phyloP scores from a whole-genome alignment of 1,140 invertebrate species.

The Aporrectodea caliginosa region DNA sequence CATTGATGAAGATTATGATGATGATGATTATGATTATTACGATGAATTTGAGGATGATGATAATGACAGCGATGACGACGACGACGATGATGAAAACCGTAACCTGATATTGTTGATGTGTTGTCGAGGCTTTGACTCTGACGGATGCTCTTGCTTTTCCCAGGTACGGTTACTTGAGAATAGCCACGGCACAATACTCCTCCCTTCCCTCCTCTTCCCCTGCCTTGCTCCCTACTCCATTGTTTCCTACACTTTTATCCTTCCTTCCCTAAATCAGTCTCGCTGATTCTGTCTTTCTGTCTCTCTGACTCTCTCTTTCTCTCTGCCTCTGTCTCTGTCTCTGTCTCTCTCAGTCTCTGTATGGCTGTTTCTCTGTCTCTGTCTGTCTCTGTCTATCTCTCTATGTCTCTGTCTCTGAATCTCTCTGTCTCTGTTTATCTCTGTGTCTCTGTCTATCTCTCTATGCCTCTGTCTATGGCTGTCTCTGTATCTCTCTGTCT shows the following conservation, averaged over 20 bases:
- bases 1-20: too few relatives aligned
- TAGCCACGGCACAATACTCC: too few relatives aligned
- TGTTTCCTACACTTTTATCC: background rate
- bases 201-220: too few relatives aligned
- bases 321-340: conserved; percentile 12
- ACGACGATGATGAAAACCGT: too few relatives aligned
- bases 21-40: too few relatives aligned
- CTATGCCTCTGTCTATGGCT: conserved; percentile 39
- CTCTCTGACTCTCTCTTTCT: background rate
- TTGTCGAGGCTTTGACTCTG: background rate
- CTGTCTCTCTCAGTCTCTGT: background rate
- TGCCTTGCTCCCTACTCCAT: too few relatives aligned
- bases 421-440: conserved; percentile 30
- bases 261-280: background rate
- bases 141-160: background rate
- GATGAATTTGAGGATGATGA: too few relatives aligned
- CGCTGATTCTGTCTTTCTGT: background rate
- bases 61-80: too few relatives aligned
- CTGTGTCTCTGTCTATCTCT: conserved; percentile 39
- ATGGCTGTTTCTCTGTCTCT: conserved; percentile 3
- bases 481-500: background rate
- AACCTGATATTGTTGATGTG: background rate
- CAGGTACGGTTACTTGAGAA: background rate
- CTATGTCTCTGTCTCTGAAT: background rate
- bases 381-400: conserved; percentile 3